These are phyloP conservation scores for Marasmarcha lunaedactyla DNA, from an alignment of 2,888 invertebrate genomes.

Conservation along the genomic window DNA sequence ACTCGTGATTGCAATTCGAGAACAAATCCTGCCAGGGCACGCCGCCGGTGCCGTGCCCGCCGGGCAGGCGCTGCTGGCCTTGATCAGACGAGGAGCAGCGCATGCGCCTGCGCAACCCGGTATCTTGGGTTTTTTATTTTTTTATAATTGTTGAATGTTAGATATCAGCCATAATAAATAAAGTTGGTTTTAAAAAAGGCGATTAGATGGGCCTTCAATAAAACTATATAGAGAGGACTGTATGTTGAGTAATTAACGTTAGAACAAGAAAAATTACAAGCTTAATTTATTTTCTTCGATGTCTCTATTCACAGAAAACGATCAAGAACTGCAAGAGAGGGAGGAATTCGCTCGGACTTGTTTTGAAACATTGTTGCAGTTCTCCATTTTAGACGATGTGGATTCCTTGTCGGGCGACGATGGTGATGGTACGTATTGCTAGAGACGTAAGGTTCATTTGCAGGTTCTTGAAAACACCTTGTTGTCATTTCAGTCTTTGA, in stretches of 20 bases:
- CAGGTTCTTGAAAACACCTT: neutral
- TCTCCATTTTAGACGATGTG: slow-evolving; percentile 85
- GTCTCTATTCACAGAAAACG: slow-evolving; percentile 76
- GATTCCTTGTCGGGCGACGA: slow-evolving; percentile 58
- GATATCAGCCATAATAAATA: too few relatives aligned
- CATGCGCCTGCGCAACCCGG: slow-evolving; percentile 79
- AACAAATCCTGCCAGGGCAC: slow-evolving; percentile 28
- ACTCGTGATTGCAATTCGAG: slow-evolving; percentile 30
- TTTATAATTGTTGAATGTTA: neutral
- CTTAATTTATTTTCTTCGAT: too few relatives aligned
- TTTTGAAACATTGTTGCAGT: slow-evolving; percentile 95
- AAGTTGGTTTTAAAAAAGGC: too few relatives aligned
- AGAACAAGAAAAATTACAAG: too few relatives aligned
- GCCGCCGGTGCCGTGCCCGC: neutral
- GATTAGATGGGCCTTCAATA: too few relatives aligned
- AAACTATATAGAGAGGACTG: too few relatives aligned
- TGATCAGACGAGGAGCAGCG: slow-evolving; percentile 53
- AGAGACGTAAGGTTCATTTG: neutral
- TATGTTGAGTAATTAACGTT: too few relatives aligned
- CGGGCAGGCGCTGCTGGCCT: slow-evolving; percentile 57
- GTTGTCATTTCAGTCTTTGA: too few relatives aligned
- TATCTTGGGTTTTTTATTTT: slow-evolving; percentile 57
- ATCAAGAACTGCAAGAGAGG: slow-evolving; percentile 83
- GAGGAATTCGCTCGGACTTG: slow-evolving; percentile 97
- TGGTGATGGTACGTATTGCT: slow-evolving; percentile 34